A percentile compares a stretch with the other conserved stretches of the same genome.
These are phyloP conservation scores for Cephalopholis sonnerati DNA, from an alignment of 2,113 vertebrate species.

Conservation along the genomic window DNA sequence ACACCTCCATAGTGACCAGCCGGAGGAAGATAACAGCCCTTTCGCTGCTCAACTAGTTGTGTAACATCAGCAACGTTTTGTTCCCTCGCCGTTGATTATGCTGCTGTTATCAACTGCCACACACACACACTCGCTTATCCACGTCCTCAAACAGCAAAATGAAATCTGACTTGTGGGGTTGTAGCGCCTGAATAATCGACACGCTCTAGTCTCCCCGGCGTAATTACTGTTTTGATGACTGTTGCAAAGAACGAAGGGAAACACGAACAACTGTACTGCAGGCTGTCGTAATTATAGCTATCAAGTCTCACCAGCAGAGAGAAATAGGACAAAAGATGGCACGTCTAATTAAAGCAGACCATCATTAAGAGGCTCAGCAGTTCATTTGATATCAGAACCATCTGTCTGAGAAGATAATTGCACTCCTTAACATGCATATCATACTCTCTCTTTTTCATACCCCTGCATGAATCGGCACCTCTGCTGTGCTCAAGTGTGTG, in stretches of 20 bases:
- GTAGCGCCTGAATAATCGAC: slow-evolving; percentile 16
- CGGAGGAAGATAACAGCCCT: slow-evolving; percentile 44
- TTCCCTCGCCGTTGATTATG: slow-evolving; percentile 21
- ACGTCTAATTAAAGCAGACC: not conserved
- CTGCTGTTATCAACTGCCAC: slow-evolving; percentile 15
- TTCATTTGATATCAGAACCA: not conserved
- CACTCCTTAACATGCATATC: not conserved
- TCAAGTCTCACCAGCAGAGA: slow-evolving; percentile 22
- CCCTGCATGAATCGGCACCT: not conserved
- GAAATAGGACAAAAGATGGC: not conserved
- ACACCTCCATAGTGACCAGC: slow-evolving; percentile 68
- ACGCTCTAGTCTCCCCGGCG: not conserved
- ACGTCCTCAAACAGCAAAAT: not conserved
- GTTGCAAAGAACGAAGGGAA: slow-evolving; percentile 5
- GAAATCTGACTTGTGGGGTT: not conserved
- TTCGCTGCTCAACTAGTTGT: slow-evolving; percentile 38
- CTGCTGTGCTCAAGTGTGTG: not conserved
- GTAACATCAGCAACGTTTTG: slow-evolving; percentile 39
- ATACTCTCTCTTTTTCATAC: not conserved
- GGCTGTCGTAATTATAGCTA: slow-evolving; percentile 37
- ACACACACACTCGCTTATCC: not conserved
- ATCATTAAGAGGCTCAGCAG: not conserved
- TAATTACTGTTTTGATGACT: slow-evolving; percentile 52
- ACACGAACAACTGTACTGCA: not conserved
- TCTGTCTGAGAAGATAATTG: slow-evolving; percentile 9